Evolutionary conservation across 2,888 invertebrate species (phyloP).

Genomic region (Acronicta aceris): DNA sequence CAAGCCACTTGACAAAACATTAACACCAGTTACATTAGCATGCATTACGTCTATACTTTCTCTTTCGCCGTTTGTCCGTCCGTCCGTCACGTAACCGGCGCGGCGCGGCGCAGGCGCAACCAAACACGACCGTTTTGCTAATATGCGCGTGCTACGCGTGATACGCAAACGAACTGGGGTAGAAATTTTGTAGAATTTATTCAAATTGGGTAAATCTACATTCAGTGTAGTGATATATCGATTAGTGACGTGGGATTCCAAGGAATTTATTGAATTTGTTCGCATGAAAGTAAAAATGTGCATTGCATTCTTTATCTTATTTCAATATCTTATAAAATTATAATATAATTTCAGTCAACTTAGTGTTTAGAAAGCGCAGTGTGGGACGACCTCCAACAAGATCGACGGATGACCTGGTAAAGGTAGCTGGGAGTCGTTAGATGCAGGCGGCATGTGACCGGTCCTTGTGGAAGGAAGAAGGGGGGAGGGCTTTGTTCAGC

Average conservation of each 20-base stretch:
- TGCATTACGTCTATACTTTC: slow-evolving; percentile 57
- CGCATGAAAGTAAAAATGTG: slow-evolving; percentile 36
- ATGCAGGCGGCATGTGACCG: too few species aligned
- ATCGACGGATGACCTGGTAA: too few species aligned
- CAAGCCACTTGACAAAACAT: slow-evolving; percentile 45
- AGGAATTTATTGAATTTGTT: slow-evolving; percentile 27
- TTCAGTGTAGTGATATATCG: slow-evolving; percentile 3
- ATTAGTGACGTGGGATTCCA: slow-evolving; percentile 14
- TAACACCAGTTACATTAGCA: slow-evolving; percentile 50
- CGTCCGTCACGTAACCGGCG: slow-evolving; percentile 36
- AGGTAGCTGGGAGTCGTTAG: too few species aligned
- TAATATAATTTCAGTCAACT: too few species aligned
- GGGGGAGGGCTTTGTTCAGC: too few species aligned
- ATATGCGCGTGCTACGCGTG: slow-evolving; percentile 39
- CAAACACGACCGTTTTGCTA: slow-evolving; percentile 46
- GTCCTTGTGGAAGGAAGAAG: too few species aligned
- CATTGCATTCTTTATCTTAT: too few species aligned
- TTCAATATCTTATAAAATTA: too few species aligned
- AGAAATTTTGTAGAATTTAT: slow-evolving; percentile 54
- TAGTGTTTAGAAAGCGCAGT: too few species aligned
- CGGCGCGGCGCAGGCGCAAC: slow-evolving; percentile 32
- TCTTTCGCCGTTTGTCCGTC: slow-evolving; percentile 40
- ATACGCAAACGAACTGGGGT: slow-evolving; percentile 38
- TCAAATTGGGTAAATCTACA: slow-evolving; percentile 34
- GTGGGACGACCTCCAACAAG: too few species aligned